A percentile compares a stretch with the other conserved stretches of the same genome.
These are phyloP conservation scores for Actinia tenebrosa DNA, from an alignment of 64 coral and sea anemone species.

Conservation along the genomic window DNA sequence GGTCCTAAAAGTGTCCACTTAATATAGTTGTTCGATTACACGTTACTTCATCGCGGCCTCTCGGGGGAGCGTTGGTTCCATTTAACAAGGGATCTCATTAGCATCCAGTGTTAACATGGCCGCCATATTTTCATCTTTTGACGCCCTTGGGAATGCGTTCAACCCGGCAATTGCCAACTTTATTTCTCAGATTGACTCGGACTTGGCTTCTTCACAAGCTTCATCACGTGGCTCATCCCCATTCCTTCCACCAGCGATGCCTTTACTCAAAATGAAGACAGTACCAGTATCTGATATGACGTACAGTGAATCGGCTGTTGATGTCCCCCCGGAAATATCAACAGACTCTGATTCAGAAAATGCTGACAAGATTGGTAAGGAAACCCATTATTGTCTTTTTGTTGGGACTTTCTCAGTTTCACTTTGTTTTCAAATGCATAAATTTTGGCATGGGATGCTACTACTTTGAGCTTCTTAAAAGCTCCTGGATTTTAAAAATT, in stretches of 20 bases:
- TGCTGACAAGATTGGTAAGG: slow-evolving; percentile 1
- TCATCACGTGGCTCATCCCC: slow-evolving; percentile 89
- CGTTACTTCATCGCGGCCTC: no score
- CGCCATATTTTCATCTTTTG: neutral
- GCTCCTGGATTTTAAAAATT: no score
- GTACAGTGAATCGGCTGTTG: slow-evolving; percentile 80
- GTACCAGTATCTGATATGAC: slow-evolving; percentile 42
- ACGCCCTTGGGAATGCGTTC: neutral
- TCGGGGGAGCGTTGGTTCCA: no score
- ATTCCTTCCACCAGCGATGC: slow-evolving; percentile 97
- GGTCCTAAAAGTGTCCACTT: neutral
- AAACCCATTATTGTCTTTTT: neutral
- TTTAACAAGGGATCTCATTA: no score
- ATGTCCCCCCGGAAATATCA: slow-evolving; percentile 61
- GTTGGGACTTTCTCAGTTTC: neutral
- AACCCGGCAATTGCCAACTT: no score
- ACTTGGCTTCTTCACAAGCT: slow-evolving; percentile 73
- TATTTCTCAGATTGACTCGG: slow-evolving; percentile 81
- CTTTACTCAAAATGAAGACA: slow-evolving; percentile 68
- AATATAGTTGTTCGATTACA: no score
- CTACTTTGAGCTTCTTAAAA: no score
- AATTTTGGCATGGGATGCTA: no score
- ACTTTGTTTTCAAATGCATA: no score
- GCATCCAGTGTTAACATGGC: no score
- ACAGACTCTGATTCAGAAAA: slow-evolving; percentile 20